Conservation (phyloP, 2,113 vertebrate genomes). For the Psilopogon haemacephalus region DNA sequence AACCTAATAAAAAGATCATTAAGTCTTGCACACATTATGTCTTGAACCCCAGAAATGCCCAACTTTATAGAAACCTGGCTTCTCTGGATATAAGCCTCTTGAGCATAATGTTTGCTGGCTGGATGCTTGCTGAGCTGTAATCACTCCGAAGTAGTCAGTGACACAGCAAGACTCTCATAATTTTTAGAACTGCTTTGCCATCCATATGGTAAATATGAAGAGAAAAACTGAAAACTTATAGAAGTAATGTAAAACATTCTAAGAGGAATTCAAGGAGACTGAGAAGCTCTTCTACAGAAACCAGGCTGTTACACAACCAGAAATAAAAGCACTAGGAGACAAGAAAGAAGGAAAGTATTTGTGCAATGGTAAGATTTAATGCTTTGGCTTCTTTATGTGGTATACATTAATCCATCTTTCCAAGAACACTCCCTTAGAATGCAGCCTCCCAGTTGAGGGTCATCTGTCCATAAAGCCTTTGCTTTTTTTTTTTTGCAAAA, state of each 20-base stretch:
- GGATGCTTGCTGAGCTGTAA: not conserved
- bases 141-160: not conserved
- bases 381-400: fast-evolving
- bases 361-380: not conserved
- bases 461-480: not conserved
- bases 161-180: not conserved
- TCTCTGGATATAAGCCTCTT: not conserved
- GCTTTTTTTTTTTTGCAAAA: not conserved
- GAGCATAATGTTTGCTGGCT: not conserved
- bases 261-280: not conserved
- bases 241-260: not conserved
- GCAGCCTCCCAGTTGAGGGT: not conserved
- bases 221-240: not conserved
- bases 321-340: not conserved
- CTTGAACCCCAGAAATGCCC: not conserved
- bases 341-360: not conserved
- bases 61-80: not conserved
- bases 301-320: not conserved
- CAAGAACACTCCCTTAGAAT: not conserved
- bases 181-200: not conserved
- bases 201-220: not conserved
- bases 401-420: not conserved
- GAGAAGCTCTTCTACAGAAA: not conserved
- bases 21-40: not conserved
- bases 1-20: not conserved